Conservation (phyloP, 2,113 vertebrate species). For the Tretioscincus oriximinensis region DNA sequence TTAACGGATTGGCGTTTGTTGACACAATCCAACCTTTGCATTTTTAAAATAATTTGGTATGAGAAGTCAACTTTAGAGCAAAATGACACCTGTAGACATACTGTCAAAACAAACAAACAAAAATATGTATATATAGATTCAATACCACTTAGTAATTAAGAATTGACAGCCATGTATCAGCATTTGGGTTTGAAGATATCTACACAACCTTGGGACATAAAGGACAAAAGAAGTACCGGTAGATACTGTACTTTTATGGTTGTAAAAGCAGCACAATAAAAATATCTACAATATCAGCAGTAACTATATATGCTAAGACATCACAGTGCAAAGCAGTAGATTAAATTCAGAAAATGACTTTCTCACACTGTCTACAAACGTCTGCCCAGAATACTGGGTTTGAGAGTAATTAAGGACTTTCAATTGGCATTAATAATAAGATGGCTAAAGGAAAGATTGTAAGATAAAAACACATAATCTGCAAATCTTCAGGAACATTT, state of each 20-base stretch:
- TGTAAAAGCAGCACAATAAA: constrained; percentile 6
- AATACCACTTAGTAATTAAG: not conserved
- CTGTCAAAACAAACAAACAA: not conserved
- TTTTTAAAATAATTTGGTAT: too few relatives aligned
- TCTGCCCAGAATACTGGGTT: not conserved
- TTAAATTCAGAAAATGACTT: constrained; percentile 16
- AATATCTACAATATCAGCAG: constrained; percentile 12
- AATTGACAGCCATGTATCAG: not conserved
- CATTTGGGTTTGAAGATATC: too few relatives aligned
- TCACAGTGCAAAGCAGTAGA: constrained; percentile 15
- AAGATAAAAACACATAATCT: constrained; percentile 6
- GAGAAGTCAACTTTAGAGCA: too few relatives aligned
- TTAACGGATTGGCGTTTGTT: too few relatives aligned
- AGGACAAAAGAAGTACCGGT: not conserved
- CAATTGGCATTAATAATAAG: constrained; percentile 6
- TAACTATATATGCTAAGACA: constrained; percentile 22
- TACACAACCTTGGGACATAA: too few relatives aligned
- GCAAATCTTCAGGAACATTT: not conserved
- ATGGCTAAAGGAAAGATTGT: not conserved
- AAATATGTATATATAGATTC: not conserved
- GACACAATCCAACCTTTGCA: too few relatives aligned
- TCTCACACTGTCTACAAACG: constrained; percentile 20
- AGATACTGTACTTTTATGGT: not conserved
- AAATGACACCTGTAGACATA: too few relatives aligned
- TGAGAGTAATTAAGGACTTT: constrained; percentile 1